Base-by-base conservation (phyloP, 2,113 vertebrate genomes). In the Amphiprion percula region DNA sequence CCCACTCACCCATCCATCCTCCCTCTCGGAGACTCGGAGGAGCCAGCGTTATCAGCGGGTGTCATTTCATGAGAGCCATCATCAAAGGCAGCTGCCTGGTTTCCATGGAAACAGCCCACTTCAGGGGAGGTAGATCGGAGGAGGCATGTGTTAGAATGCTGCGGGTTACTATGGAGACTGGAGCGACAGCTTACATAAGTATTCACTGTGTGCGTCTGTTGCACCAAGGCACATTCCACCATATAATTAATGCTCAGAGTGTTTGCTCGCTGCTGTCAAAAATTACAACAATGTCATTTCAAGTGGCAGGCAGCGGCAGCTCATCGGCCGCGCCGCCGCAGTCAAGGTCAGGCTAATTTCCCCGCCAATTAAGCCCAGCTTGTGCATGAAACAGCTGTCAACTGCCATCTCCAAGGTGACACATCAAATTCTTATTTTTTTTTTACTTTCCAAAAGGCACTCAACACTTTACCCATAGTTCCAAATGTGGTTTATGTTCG, bases 31-130 rank as follows among this genome's bases (percentile, higher is more conserved):
- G 72, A 80, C 79, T 74, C 54, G 15, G 55, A 85, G 72, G 74
- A 88, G 79, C 84, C 80, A 15, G 60, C 47, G 37, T 80, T 87
- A 90, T 91, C 90, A 90, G 81, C 61, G 79, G 87, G 90, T 88
- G 87, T 88, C 87, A 86, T 88, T 92, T 90, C 86, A 88, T 65
- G 72, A 90, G 90, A 91, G 83, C 87, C 87, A 88, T 87, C 89
- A 90, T 93, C 90, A 93, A 90, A 93, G 91, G 82, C 92, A 90
- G 89, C 90, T 89, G 82, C 88, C 80, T 46, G 79, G 94, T 95
- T 92, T 80, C 94, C 91, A 94, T 94, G 93, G 94, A 93, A 95
- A 94, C 94, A 89, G 83, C 88, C 90, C 91, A 89, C 89, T 92
- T 88, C 64, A 90, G 90, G 90, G 85, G 83, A 86, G 80, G 88